Evolutionary conservation across 2,113 vertebrate species (phyloP).

Genomic region (Formicarius rufipectus): DNA sequence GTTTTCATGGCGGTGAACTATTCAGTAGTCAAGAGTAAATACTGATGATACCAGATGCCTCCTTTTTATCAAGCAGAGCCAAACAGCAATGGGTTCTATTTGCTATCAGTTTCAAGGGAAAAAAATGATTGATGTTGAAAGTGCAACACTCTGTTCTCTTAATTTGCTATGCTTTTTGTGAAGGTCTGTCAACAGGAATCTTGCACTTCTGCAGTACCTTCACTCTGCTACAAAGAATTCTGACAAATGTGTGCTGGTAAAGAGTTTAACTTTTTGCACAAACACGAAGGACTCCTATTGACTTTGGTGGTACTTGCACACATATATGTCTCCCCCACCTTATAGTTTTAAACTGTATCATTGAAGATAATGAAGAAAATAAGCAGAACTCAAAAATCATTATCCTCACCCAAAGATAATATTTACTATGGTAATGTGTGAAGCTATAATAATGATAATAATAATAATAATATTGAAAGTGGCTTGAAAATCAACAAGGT

Average conservation of each 20-base stretch:
- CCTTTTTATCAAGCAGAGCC: not conserved
- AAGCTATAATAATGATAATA: too few relatives aligned
- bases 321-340: rapidly evolving
- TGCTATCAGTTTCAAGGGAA: not conserved
- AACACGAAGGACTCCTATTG: not conserved
- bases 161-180: not conserved
- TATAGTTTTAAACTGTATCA: not conserved
- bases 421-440: not conserved
- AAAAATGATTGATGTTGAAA: not conserved
- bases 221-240: not conserved
- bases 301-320: rapidly evolving
- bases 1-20: not conserved
- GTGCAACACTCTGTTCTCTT: not conserved
- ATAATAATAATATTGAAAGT: not conserved
- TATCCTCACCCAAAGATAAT: not conserved
- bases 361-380: not conserved
- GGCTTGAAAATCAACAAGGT: not conserved
- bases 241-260: not conserved
- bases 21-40: not conserved
- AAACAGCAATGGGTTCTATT: not conserved
- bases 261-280: rapidly evolving
- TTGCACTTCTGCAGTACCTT: not conserved
- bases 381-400: not conserved
- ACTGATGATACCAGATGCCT: not conserved
- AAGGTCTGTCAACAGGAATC: not conserved